Percentiles rank a stretch among this genome's conserved stretches.
Evolutionary conservation across 2,888 invertebrate genomes (phyloP).

Genomic region (Lithophane semibrunnea): DNA sequence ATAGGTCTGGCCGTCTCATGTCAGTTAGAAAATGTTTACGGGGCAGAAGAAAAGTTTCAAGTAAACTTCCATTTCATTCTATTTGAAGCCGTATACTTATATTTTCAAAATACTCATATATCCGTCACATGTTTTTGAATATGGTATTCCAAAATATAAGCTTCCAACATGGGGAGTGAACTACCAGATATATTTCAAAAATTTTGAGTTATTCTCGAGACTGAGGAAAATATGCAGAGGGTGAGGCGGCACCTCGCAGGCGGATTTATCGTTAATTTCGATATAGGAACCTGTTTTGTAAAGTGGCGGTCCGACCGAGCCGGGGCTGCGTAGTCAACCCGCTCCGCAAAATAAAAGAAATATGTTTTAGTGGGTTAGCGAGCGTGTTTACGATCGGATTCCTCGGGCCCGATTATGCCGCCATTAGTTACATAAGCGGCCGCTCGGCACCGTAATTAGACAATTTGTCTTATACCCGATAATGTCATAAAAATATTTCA

Average conservation of each 20-base stretch:
- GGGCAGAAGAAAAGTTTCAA: constrained; percentile 35
- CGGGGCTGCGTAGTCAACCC: constrained; percentile 78
- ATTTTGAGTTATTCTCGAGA: constrained; percentile 71
- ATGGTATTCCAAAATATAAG: constrained; percentile 33
- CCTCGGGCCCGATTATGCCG: constrained; percentile 84
- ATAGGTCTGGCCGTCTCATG: constrained; percentile 37
- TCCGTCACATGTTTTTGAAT: constrained; percentile 5
- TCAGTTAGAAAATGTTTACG: constrained; percentile 35
- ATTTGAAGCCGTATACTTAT: constrained; percentile 14
- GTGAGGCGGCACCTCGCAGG: constrained; percentile 77
- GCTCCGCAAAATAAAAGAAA: constrained; percentile 89
- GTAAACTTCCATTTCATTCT: constrained; percentile 17
- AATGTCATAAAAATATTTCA: constrained; percentile 73
- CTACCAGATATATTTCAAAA: constrained; percentile 66
- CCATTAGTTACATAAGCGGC: constrained; percentile 87
- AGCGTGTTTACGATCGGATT: constrained; percentile 89
- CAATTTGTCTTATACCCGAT: constrained; percentile 80
- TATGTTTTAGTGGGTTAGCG: constrained; percentile 90
- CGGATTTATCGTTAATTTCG: constrained; percentile 86
- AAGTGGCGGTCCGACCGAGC: constrained; percentile 76
- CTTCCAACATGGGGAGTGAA: constrained; percentile 22
- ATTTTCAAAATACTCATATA: not conserved
- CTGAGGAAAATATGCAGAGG: constrained; percentile 81
- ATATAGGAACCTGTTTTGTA: constrained; percentile 87
- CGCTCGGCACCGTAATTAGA: constrained; percentile 81